phyloP scores from a whole-genome alignment of 2,113 vertebrate species.

The Cisticola juncidis region DNA sequence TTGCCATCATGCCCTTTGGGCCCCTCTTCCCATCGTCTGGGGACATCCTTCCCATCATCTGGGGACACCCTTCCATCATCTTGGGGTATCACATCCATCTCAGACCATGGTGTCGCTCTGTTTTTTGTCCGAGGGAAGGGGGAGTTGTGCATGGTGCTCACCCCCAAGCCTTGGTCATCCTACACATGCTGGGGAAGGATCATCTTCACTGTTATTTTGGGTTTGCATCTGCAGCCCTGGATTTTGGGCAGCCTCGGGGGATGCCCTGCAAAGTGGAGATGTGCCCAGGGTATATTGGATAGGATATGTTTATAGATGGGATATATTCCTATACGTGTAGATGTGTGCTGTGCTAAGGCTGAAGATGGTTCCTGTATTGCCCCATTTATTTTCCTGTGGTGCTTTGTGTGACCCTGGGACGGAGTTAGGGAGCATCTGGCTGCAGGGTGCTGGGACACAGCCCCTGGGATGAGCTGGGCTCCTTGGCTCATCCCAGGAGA shows the following conservation, averaged over 20 bases:
- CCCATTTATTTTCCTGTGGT: background rate
- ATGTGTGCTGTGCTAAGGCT: background rate
- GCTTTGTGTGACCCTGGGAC: background rate
- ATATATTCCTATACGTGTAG: fast-evolving
- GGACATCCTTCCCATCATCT: background rate
- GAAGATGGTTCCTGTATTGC: background rate
- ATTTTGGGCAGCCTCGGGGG: background rate
- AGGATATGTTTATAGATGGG: background rate
- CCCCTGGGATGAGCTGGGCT: fast-evolving
- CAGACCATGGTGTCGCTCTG: fast-evolving
- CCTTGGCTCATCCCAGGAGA: background rate
- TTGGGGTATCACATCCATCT: background rate
- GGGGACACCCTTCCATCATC: background rate
- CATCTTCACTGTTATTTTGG: background rate
- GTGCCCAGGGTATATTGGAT: fast-evolving
- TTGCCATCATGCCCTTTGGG: background rate
- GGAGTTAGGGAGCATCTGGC: background rate
- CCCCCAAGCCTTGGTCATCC: fast-evolving
- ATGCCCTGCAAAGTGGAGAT: fast-evolving
- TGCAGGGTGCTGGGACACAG: background rate
- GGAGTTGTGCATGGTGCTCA: fast-evolving
- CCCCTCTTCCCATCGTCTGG: background rate
- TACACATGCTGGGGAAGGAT: fast-evolving
- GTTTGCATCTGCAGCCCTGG: background rate
- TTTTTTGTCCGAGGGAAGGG: background rate